phyloP scores from a whole-genome alignment of 2,797 vertebrate genomes.

The Astyanax mexicanus region DNA sequence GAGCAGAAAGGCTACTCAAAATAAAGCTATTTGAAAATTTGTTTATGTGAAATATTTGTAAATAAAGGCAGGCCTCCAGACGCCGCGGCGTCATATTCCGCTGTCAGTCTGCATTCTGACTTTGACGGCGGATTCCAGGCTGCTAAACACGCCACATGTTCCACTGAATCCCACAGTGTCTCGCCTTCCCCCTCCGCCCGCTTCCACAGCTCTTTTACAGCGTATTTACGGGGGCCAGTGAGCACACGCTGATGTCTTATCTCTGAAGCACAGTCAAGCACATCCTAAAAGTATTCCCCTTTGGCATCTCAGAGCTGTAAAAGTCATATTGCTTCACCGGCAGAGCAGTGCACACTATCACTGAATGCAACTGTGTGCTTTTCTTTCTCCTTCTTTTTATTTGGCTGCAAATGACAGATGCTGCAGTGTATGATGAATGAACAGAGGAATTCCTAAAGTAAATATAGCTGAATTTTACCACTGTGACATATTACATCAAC shows the following conservation, averaged over 20 bases:
- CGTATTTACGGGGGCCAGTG: constrained; percentile 47
- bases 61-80: constrained; percentile 93
- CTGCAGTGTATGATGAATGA: neutral
- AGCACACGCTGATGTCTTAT: constrained; percentile 58
- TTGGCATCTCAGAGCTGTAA: constrained; percentile 29
- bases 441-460: constrained; percentile 1
- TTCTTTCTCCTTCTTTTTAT: constrained; percentile 21
- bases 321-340: constrained; percentile 38
- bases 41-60: constrained; percentile 99
- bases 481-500: neutral
- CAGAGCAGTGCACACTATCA: constrained; percentile 7
- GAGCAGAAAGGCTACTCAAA: constrained; percentile 99
- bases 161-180: constrained; percentile 74
- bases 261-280: constrained; percentile 56
- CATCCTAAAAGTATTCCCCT: constrained; percentile 55
- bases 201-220: constrained; percentile 42
- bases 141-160: constrained; percentile 85
- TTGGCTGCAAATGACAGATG: constrained; percentile 1
- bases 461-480: neutral
- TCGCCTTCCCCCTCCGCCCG: constrained; percentile 28
- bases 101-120: constrained; percentile 92
- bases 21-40: constrained; percentile 99
- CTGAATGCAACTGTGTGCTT: constrained; percentile 26
- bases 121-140: constrained; percentile 91
- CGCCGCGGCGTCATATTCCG: constrained; percentile 79